phyloP scores from a whole-genome alignment of 2,113 vertebrate species.

The Polyodon spathula region DNA sequence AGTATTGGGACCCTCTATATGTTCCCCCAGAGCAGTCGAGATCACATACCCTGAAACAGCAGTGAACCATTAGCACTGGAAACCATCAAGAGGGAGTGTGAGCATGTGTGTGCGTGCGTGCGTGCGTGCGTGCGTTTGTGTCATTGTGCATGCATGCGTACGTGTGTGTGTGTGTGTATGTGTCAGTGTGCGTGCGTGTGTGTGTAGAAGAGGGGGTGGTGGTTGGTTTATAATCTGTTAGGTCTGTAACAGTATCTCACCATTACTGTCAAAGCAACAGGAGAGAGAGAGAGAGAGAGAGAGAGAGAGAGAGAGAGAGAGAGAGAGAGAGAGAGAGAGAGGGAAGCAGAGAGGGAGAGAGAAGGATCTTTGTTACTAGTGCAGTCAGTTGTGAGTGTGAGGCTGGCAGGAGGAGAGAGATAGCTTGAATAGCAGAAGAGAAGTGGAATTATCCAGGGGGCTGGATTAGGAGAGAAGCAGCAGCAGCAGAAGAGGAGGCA shows the following conservation, averaged over 20 bases:
- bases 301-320: conserved; percentile 23
- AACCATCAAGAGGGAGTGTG: too few relatives aligned
- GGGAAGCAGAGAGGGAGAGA: conserved; percentile 25
- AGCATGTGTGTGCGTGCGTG: too few relatives aligned
- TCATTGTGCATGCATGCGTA: not conserved
- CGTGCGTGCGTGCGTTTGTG: not conserved
- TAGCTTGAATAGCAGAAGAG: conserved; percentile 15
- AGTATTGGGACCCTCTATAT: too few relatives aligned
- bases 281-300: conserved; percentile 18
- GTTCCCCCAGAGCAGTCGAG: too few relatives aligned
- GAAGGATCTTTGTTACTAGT: conserved; percentile 1
- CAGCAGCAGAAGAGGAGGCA: not conserved
- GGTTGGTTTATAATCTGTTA: conserved; percentile 14
- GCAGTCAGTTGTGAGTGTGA: not conserved
- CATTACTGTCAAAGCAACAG: conserved; percentile 22
- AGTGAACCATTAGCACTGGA: too few relatives aligned
- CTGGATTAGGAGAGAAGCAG: conserved; percentile 11
- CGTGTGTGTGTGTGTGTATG: conserved; percentile 3
- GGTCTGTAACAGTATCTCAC: conserved; percentile 27
- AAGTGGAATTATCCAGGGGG: conserved; percentile 6
- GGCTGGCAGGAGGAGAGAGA: conserved; percentile 20
- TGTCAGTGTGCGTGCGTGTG: conserved; percentile 10
- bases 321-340: conserved; percentile 23
- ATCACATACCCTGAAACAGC: too few relatives aligned
- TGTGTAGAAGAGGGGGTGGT: not conserved